Evolutionary conservation across 2,888 invertebrate species (phyloP), one percentile per base, ranked within the genome.

Genomic region (Frankliniella intonsa): DNA sequence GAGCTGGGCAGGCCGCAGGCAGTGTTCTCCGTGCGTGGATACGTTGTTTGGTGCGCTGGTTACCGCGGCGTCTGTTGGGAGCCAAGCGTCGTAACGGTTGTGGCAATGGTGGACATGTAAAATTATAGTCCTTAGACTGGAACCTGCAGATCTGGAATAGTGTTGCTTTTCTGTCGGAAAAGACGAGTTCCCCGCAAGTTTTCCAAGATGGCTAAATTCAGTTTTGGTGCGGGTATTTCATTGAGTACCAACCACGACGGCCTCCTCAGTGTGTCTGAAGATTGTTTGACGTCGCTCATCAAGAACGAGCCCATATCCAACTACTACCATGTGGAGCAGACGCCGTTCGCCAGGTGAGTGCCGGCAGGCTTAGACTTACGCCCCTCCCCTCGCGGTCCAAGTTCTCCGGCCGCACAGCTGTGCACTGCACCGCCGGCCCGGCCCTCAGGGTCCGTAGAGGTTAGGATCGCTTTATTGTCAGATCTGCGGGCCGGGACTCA

Each of bases 311-410:
- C 93, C 86, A 94, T 94, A 88, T 91, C 92, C 86, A 92, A 93
- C 86, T 91, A 93, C 85, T 94, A 94, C 89, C 92, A 93, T 88
- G 93, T 94, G 86, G 94, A 94, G 88, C 93, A 93, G 89, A 93
- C 93, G 86, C 94, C 94, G 87, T 94, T 94, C 90, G 94, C 94
- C 91, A 94, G 94, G 94, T 94, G 90, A 90, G 90, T 87, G 81
- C 81, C 25, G 82, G 83, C 83, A 84, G 84, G 83, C 25, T 9
- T 25, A 3, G 84, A 84, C 25, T 9, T 25, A 3, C 38, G 38
- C 5, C 5, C 5, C 38, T 38, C 38, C 9, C 10, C 10, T 22
- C 69, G 69, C 0, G 22, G 11, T 3, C 38, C 38, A 2, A 38
- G 38, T 38, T 38, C 3, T 3, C 3, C 38, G 38, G 3, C 3